A percentile compares a stretch with the other conserved stretches of the same genome.
Evolutionary conservation across 2,888 invertebrate species (phyloP).

Genomic region (Rosalia funebris): DNA sequence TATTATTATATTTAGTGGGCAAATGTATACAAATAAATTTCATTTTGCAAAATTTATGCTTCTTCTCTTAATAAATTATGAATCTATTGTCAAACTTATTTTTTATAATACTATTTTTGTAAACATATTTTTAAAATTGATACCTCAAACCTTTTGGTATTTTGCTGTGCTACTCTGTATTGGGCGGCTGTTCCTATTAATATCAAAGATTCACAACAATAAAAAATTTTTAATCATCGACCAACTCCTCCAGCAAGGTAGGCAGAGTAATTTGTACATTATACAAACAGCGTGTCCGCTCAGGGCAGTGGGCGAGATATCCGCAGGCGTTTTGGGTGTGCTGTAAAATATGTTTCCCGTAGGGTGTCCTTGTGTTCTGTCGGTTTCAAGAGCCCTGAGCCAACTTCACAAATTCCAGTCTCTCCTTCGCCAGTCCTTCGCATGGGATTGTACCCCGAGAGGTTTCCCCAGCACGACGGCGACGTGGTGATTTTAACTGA

Average conservation of each 20-base stretch:
- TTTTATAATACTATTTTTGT: too few relatives aligned
- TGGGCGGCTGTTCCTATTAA: neutral
- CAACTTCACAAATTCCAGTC: conserved; percentile 58
- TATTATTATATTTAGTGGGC: too few relatives aligned
- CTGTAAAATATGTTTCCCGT: conserved; percentile 61
- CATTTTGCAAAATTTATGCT: too few relatives aligned
- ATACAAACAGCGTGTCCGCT: conserved; percentile 62
- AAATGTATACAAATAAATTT: too few relatives aligned
- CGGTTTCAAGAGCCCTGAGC: conserved; percentile 54
- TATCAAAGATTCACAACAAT: conserved; percentile 18
- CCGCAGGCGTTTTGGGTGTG: conserved; percentile 56
- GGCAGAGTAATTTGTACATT: conserved; percentile 48
- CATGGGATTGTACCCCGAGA: conserved; percentile 45
- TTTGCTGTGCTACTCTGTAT: neutral
- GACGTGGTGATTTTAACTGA: conserved; percentile 23
- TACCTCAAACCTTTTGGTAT: neutral
- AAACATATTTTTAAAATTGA: too few relatives aligned
- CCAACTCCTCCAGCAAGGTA: conserved; percentile 21
- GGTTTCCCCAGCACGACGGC: conserved; percentile 45
- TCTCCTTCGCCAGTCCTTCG: conserved; percentile 27
- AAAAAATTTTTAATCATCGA: conserved; percentile 9
- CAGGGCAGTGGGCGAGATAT: conserved; percentile 59
- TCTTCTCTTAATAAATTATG: too few relatives aligned
- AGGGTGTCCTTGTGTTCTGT: conserved; percentile 59
- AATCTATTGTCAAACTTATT: too few relatives aligned